Evolutionary conservation across 2,113 vertebrate genomes (phyloP), one percentile per base, ranked within the genome.

Genomic region (Serinus canaria): DNA sequence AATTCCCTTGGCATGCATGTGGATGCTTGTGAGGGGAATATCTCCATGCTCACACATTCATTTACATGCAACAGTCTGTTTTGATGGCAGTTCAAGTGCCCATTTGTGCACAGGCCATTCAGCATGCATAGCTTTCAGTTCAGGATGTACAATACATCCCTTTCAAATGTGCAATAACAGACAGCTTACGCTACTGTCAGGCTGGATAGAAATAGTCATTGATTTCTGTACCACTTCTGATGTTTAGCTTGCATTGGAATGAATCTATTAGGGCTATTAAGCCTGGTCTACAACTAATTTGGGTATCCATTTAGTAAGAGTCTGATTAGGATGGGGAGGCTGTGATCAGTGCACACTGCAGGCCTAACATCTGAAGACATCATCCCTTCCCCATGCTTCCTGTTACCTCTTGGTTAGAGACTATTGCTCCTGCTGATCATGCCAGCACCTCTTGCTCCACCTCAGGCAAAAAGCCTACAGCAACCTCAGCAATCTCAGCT

Each of bases 61-160:
- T 96, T 95, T 95, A 56, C 83, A 94, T 68, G 59, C 91, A 92
- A 90, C 55, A 72, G 72, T 90, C 94, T 92, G 92, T 95, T 97
- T 92, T 92, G 87, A 80, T 94, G 2, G 0, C 88, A 70, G 89
- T 90, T 72, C 95, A 92, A 89, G 79, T 77, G 74, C 43, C 84
- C 47, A 52, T 95, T 97, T 67, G 43, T 84, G 83, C 52, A 64
- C 43, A 72, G 64, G 89, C 46, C 63, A 96, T 59, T 75, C 66
- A 64, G 39, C 7, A 11, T 89, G 76, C 84, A 68, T 14, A 75
- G 76, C 84, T 93, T 73, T 88, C 94, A 94, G 35, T 94, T 88
- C 60, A 91, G 78, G 84, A 83, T 70, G 90, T 82, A 23, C n/a
- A 76, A 62, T 77, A 74, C 2, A 2, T 64, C 52, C 84, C 87